Percentiles rank a stretch among this genome's conserved stretches.
phyloP scores from a whole-genome alignment of 2,113 vertebrate genomes.

The Laticauda colubrina region DNA sequence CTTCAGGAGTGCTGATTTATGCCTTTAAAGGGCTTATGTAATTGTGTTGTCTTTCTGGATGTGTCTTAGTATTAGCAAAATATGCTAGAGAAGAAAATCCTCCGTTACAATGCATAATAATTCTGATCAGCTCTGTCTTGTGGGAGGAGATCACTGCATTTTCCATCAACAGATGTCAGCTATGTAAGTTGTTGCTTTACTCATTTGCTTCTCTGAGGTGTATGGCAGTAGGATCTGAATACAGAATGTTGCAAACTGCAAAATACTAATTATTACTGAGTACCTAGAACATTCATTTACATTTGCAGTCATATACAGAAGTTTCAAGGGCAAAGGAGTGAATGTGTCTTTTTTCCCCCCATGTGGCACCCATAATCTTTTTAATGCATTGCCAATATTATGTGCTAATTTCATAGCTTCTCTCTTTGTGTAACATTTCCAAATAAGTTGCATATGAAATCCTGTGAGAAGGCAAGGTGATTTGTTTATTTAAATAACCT shows the following conservation, averaged over 20 bases:
- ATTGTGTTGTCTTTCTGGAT: neutral
- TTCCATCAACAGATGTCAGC: neutral
- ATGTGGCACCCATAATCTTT: constrained; percentile 39
- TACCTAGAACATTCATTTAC: neutral
- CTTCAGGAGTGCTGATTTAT: neutral
- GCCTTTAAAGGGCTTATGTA: neutral
- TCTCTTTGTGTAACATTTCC: constrained; percentile 1
- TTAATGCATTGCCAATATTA: constrained; percentile 29
- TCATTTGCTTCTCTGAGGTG: constrained; percentile 17
- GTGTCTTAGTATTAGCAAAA: neutral
- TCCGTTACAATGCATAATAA: neutral
- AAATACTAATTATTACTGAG: neutral
- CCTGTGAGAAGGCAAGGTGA: neutral
- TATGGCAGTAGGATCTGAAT: neutral
- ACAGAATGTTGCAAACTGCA: constrained; percentile 3
- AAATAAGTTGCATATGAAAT: neutral
- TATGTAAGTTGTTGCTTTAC: neutral
- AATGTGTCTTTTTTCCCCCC: constrained; percentile 33
- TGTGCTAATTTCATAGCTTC: constrained; percentile 19
- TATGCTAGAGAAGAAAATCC: neutral
- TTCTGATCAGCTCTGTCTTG: neutral
- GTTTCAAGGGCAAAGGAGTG: neutral
- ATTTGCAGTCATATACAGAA: constrained; percentile 10
- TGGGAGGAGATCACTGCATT: neutral
- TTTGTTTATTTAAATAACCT: neutral